Evolutionary conservation across 92 coral and sea anemone species (phyloP).

Genomic region (Epizoanthus scotinus): DNA sequence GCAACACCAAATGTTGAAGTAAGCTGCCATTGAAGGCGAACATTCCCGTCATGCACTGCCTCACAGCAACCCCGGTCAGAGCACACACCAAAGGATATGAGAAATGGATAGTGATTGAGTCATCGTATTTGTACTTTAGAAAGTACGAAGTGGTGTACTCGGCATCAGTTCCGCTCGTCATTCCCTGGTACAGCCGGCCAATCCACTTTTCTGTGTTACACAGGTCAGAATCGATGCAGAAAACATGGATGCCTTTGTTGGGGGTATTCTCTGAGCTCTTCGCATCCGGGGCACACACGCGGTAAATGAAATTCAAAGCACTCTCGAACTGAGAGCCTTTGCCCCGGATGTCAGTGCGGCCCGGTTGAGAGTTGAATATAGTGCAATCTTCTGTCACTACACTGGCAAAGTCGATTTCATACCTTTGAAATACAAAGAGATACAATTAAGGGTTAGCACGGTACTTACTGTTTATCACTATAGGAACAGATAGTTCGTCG

Average conservation of each 20-base stretch:
- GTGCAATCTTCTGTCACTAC: conserved; percentile 53
- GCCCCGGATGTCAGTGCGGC: conserved; percentile 47
- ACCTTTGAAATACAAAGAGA: conserved; percentile 18
- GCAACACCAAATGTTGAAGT: conserved; percentile 44
- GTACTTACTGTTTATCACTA: too few relatives aligned
- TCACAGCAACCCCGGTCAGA: conserved; percentile 37
- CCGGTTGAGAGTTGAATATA: conserved; percentile 47
- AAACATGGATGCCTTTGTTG: conserved; percentile 23
- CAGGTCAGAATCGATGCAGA: conserved; percentile 44
- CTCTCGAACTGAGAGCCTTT: conserved; percentile 62
- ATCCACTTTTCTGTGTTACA: conserved; percentile 20
- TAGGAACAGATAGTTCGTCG: too few relatives aligned
- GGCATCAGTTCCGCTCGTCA: neutral
- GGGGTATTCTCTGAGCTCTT: neutral
- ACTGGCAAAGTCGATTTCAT: conserved; percentile 51
- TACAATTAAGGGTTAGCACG: neutral
- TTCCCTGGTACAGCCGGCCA: conserved; percentile 22
- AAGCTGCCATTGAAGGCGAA: conserved; percentile 45
- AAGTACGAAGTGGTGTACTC: conserved; percentile 19
- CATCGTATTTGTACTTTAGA: conserved; percentile 48
- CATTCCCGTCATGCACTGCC: conserved; percentile 60
- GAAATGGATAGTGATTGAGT: conserved; percentile 48
- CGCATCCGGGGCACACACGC: conserved; percentile 12
- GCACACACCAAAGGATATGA: conserved; percentile 46
- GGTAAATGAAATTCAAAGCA: conserved; percentile 47